Base-by-base conservation (phyloP, 2,888 invertebrate genomes). In the Magallana nippona region DNA sequence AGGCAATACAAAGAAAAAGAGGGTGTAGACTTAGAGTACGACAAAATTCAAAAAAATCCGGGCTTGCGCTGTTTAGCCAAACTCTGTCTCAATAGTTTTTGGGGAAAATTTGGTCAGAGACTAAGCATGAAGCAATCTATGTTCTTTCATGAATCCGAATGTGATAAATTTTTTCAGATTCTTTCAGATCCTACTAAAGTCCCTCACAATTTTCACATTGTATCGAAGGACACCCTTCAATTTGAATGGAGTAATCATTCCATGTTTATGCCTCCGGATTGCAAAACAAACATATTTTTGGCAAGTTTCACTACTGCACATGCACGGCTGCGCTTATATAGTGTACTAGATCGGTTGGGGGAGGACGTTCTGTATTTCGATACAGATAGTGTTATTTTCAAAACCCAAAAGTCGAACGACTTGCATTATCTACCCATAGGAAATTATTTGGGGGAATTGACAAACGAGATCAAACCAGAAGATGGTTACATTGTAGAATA, bases 401-500 rank as follows among this genome's bases (percentile, higher is more conserved):
- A 58, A 58, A 80, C 80, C 15, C 27, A 11, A 10, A 22, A 80
- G 58, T 80, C 80, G 17, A 15, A 79, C 58, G 57, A 79, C 57
- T 79, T 56, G 57, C 55, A 79, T 56, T 55, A 79, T 79, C 90
- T 91, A 13, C 87, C 89, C 11, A 85, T 88, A 0, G 93, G 92
- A 22, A 88, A 89, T 81, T 91, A 86, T 83, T 81, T 93, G 15
- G 92, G 92, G 0, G 92, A 94, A 71, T 85, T 94, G 87, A 94
- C 92, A 0, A 90, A 94, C 85, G 94, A 94, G 84, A 71, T 94
- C 0, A 55, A 44, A 89, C 58, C 22, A 89, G 92, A 1, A 27
- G 55, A 11, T 32, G 84, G 17, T 82, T 83, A 60, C 85, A 85
- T 11, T 89, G 89, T 77, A 91, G 86, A 88, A 88, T 91, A 0